Evolutionary conservation across 37 sponge, comb jelly and placozoan species (phyloP).

Genomic region (Amphimedon queenslandica): DNA sequence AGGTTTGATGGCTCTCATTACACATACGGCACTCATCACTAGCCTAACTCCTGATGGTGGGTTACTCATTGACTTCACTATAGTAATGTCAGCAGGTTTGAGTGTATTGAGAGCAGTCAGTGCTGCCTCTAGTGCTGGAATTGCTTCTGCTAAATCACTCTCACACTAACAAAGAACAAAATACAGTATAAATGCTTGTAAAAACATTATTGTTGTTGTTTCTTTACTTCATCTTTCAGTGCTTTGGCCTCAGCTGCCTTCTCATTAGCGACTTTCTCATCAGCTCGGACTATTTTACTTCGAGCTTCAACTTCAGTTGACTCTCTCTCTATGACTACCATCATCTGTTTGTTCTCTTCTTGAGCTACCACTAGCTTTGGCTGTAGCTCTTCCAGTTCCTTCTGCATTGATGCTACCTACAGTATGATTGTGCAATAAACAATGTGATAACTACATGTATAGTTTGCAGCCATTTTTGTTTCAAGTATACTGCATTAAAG

Average conservation of each 20-base stretch:
- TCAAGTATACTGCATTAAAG: too few relatives aligned
- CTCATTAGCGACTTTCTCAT: constrained; percentile 88
- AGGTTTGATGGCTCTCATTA: constrained; percentile 96
- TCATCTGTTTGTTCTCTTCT: constrained; percentile 91
- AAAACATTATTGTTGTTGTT: not conserved
- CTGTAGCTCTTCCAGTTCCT: constrained; percentile 95
- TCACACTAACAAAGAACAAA: constrained; percentile 65
- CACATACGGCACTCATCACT: constrained; percentile 97
- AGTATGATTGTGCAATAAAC: not conserved
- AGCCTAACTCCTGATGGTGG: constrained; percentile 98
- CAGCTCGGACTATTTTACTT: constrained; percentile 83
- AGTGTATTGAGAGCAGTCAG: constrained; percentile 93
- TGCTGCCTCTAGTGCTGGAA: constrained; percentile 98
- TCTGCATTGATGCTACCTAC: constrained; percentile 94
- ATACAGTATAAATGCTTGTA: not conserved
- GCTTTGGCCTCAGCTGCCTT: constrained; percentile 91
- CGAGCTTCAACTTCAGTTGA: constrained; percentile 83
- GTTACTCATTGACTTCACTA: constrained; percentile 94
- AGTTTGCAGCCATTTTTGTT: too few relatives aligned
- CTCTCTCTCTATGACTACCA: constrained; percentile 92
- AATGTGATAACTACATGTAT: not conserved
- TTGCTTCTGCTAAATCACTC: constrained; percentile 97
- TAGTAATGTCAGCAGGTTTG: constrained; percentile 95
- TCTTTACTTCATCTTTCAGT: constrained; percentile 88
- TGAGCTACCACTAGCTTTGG: constrained; percentile 88